Base-by-base conservation (phyloP, 2,888 invertebrate genomes). In the Drymonia ruficornis region DNA sequence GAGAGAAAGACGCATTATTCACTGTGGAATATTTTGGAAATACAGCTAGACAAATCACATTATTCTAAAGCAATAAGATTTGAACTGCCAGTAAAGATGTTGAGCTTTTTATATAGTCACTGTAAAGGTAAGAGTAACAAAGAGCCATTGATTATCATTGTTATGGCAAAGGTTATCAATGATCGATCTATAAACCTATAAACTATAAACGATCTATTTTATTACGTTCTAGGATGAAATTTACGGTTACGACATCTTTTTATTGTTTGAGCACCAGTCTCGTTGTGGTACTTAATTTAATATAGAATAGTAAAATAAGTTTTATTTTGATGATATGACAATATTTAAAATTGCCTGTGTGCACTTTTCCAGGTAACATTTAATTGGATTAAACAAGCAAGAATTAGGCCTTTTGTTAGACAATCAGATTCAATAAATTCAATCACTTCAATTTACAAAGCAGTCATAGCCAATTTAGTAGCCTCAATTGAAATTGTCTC, bases 401-500 rank as follows among this genome's bases (percentile, higher is more conserved):
- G n/a, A 36, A 31, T 31, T 31, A 12, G 1, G 31, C 11, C 28
- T 28, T 15, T 28, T 28, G 45, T 45, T 15, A 23, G 11, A 8
- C 59, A 70, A 72, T 72, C 62, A 66, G 62, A 66, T 70, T 18
- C 46, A 68, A 66, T 68, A 66, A 67, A 71, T 71, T 67, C 56
- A 70, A 70, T 67, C 61, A 66, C 52, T 68, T 61, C 59, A 63
- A 65, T 70, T 63, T 60, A 70, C 18, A 58, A 59, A 63, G 51
- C 67, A 67, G 73, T 70, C 69, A 60, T 63, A 66, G 70, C 69
- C 81, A 79, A 80, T 81, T 78, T 70, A 76, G 53, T 65, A 61
- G 61, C 64, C 60, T 72, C 87, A 88, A 88, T 87, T 86, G 83
- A 74, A 69, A 70, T 69, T 81, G 84, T 84, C 84, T 74, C 67